Conservation (phyloP, 2,888 invertebrate genomes). For the Parnassius smintheus region DNA sequence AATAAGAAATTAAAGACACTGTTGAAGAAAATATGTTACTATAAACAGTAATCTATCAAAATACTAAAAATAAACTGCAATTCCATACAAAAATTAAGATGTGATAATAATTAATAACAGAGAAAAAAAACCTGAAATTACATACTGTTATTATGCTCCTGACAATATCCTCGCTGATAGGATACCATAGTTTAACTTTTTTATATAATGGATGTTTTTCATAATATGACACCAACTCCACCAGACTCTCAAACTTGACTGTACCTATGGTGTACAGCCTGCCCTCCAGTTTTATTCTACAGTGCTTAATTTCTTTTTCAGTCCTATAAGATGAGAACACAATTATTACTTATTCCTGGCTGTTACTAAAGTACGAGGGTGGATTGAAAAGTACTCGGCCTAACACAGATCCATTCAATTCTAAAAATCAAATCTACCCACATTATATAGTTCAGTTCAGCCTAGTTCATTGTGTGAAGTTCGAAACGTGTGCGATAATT, state of each 20-base stretch:
- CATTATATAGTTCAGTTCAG: too few species aligned
- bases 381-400: too few species aligned
- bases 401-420: too few species aligned
- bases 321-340: constrained; percentile 82
- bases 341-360: too few species aligned
- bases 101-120: not conserved
- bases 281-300: constrained; percentile 95
- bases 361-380: too few species aligned
- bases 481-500: too few species aligned
- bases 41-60: not conserved
- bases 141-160: constrained; percentile 83
- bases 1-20: not conserved
- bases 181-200: constrained; percentile 92
- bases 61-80: not conserved
- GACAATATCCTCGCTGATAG: constrained; percentile 89
- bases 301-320: constrained; percentile 97
- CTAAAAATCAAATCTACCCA: too few species aligned
- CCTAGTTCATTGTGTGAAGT: too few species aligned
- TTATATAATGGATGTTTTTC: constrained; percentile 94
- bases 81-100: not conserved
- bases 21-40: not conserved
- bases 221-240: constrained; percentile 95
- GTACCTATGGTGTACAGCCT: constrained; percentile 94
- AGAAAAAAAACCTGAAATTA: constrained; percentile 7
- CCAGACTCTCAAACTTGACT: constrained; percentile 96